phyloP scores from a whole-genome alignment of 2,888 invertebrate genomes.

The Esperia sulphurella region DNA sequence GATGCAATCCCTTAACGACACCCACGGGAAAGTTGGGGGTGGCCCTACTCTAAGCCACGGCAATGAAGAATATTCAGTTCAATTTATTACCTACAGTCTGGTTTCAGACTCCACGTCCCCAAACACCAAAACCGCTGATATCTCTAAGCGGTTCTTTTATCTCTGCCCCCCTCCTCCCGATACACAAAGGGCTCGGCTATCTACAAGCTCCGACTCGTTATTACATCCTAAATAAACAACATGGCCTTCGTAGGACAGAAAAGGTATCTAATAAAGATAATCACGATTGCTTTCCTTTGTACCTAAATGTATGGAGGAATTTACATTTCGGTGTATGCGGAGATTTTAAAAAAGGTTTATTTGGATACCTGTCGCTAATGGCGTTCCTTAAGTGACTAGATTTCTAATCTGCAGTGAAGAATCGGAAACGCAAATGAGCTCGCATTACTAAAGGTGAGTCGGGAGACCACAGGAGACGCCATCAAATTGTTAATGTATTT shows the following conservation, averaged over 20 bases:
- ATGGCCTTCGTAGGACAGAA: background rate
- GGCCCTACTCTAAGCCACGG: too few relatives aligned
- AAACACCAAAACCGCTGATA: background rate
- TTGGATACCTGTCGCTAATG: too few relatives aligned
- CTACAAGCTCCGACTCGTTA: conserved; percentile 1
- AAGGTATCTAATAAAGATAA: conserved; percentile 3
- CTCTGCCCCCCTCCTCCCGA: background rate
- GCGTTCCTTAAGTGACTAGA: too few relatives aligned
- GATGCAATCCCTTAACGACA: too few relatives aligned
- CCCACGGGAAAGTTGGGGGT: too few relatives aligned
- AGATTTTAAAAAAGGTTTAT: background rate
- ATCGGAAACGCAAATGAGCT: too few relatives aligned
- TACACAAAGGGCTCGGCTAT: background rate
- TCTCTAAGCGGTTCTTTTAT: background rate
- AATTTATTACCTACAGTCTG: too few relatives aligned
- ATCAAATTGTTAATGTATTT: too few relatives aligned
- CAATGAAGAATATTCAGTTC: too few relatives aligned
- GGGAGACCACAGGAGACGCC: too few relatives aligned
- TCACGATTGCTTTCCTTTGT: background rate
- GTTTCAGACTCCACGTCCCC: background rate
- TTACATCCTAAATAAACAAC: conserved; percentile 5
- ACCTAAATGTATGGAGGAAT: background rate
- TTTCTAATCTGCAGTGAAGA: too few relatives aligned
- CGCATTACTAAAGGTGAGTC: too few relatives aligned
- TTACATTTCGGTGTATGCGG: background rate